These are phyloP conservation scores for Neodon shergylaensis DNA, from an alignment of 2,113 vertebrate genomes.

Conservation along the genomic window DNA sequence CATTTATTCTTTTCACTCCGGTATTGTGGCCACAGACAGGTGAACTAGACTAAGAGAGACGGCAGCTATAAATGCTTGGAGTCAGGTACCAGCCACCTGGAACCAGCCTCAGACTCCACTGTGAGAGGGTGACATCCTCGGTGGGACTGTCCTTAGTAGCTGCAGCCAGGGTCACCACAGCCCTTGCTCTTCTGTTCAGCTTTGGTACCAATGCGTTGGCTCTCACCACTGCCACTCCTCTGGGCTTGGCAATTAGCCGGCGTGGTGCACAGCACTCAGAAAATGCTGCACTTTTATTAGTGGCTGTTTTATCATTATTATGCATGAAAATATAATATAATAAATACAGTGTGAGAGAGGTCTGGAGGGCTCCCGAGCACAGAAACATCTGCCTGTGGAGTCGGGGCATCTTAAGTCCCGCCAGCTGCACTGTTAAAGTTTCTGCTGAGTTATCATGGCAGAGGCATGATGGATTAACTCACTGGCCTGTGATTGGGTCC, in stretches of 20 bases:
- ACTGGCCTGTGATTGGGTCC: background rate
- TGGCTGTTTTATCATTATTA: background rate
- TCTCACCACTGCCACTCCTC: background rate
- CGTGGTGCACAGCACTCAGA: background rate
- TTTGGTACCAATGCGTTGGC: background rate
- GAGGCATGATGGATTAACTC: background rate
- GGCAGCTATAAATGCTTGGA: background rate
- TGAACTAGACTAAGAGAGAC: background rate
- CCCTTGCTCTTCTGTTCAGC: background rate
- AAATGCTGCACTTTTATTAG: rapidly evolving
- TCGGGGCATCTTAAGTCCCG: background rate
- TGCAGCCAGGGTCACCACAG: background rate
- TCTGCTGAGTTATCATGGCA: background rate
- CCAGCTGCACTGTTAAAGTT: background rate
- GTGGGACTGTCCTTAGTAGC: background rate
- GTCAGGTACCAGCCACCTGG: background rate
- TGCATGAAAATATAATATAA: background rate
- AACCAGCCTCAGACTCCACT: background rate
- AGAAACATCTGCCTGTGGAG: background rate
- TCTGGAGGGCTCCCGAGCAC: background rate
- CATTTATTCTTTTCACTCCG: background rate
- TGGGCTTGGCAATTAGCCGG: background rate
- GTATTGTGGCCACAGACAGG: background rate
- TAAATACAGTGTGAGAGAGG: background rate
- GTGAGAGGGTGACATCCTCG: background rate